phyloP scores from a whole-genome alignment of 2,797 vertebrate genomes.

The Picus viridis region DNA sequence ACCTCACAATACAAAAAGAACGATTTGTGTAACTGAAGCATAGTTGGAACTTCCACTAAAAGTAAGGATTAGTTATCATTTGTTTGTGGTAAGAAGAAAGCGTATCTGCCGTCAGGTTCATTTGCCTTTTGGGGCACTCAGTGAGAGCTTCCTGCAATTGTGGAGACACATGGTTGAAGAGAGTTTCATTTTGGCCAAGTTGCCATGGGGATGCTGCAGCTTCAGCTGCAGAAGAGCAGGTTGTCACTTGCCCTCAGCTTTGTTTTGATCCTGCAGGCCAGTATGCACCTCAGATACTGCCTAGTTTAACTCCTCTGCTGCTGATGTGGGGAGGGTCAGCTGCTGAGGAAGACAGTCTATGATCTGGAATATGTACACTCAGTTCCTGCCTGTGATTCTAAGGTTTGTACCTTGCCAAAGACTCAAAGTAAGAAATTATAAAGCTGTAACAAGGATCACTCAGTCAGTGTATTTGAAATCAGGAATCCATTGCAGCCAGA shows the following conservation, averaged over 20 bases:
- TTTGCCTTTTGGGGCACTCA: background rate
- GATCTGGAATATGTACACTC: background rate
- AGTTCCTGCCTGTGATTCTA: background rate
- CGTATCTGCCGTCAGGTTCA: constrained; percentile 8
- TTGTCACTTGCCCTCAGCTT: constrained; percentile 47
- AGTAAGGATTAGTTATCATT: background rate
- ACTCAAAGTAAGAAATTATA: background rate
- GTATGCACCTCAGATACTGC: background rate
- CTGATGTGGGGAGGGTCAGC: background rate
- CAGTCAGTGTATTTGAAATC: background rate
- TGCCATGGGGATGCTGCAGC: constrained; percentile 53
- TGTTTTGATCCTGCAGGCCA: background rate
- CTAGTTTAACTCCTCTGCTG: constrained; percentile 12
- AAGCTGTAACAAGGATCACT: background rate
- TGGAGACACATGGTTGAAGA: background rate
- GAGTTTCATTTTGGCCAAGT: constrained; percentile 44
- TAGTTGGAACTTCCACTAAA: background rate
- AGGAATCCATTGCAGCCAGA: background rate
- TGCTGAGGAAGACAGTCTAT: background rate
- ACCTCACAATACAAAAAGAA: background rate
- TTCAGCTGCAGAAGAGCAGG: constrained; percentile 36
- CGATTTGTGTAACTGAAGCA: background rate
- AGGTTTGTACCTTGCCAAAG: background rate
- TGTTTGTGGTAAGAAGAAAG: constrained; percentile 14
- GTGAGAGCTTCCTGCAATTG: background rate